Base-by-base conservation (phyloP, 1,140 invertebrate genomes). In the Tribolium madens region DNA sequence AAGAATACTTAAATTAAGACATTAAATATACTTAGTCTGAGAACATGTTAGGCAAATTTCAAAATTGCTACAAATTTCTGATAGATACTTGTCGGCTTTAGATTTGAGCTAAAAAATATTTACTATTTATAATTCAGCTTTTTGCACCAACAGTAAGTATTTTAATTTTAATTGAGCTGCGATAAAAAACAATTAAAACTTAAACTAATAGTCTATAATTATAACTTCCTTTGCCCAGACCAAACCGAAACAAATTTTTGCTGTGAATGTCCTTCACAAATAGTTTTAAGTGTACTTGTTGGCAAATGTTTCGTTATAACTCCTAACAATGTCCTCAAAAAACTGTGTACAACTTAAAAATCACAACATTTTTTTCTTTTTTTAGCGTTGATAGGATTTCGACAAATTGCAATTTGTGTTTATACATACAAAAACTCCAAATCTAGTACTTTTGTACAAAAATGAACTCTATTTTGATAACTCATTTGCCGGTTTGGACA, bases 391-490 rank as follows among this genome's bases (percentile, higher is more conserved):
- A 2, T 21, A 21, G 1, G 2, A 26, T 1, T 3, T 26, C 3
- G 6, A 4, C 21, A 1, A 1, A 26, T 5, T 26, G 21, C 6
- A 26, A 26, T 26, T 4, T 5, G 6, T 26, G 6, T 26, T 26
- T 3, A 26, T 26, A n/a, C n/a, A 26, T 26, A 5, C 3, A 26
- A 26, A 26, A 26, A 26, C 21, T 5, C 9, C 6, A 36, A 36
- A 9, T 36, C 10, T 9, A n/a, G 7, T n/a, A 26, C 5, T 33
- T 64, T 64, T 21, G 46, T 48, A 72, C 46, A 72, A 72, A 72
- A 46, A 72, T 50, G 46, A 50, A 50, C 42, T 33, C 46, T 72
- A 72, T 72, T 72, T 52, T 72, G 50, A 50, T 72, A 52, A 52
- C 68, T 14, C 46, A 72, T 17, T 72, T 72, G 70, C 52, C 46